phyloP scores from a whole-genome alignment of 2,888 invertebrate genomes.

The Sphaerophoria rueppellii region DNA sequence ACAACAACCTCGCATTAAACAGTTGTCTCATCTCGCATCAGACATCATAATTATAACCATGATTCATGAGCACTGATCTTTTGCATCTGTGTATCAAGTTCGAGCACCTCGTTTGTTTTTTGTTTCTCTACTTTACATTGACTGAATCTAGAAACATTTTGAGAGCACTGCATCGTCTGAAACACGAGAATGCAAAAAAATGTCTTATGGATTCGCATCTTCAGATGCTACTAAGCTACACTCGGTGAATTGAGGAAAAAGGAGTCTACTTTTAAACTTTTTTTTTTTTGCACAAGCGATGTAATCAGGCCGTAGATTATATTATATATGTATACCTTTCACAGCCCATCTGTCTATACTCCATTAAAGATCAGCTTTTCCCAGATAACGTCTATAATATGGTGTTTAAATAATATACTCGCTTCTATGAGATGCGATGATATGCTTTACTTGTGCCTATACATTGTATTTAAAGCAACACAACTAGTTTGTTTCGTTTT shows the following conservation, averaged over 20 bases:
- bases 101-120: conserved; percentile 33
- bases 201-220: conserved; percentile 19
- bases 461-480: conserved; percentile 22
- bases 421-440: neutral
- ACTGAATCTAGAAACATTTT: conserved; percentile 12
- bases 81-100: conserved; percentile 61
- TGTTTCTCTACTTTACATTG: conserved; percentile 9
- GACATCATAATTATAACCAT: conserved; percentile 68
- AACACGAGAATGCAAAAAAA: conserved; percentile 11
- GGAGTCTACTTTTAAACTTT: conserved; percentile 26
- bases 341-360: conserved; percentile 53
- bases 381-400: conserved; percentile 26
- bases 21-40: conserved; percentile 66
- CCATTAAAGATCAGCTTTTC: conserved; percentile 57
- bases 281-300: conserved; percentile 41
- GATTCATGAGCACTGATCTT: conserved; percentile 59
- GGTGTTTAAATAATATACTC: conserved; percentile 7
- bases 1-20: conserved; percentile 64
- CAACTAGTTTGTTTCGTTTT: conserved; percentile 41
- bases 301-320: conserved; percentile 52
- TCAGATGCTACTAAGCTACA: conserved; percentile 18
- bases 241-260: conserved; percentile 25
- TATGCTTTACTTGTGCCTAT: conserved; percentile 33
- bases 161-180: conserved; percentile 16
- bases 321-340: conserved; percentile 36